A percentile compares a stretch with the other conserved stretches of the same genome.
Conservation (phyloP, 2,797 vertebrate species). For the Mus caroli region DNA sequence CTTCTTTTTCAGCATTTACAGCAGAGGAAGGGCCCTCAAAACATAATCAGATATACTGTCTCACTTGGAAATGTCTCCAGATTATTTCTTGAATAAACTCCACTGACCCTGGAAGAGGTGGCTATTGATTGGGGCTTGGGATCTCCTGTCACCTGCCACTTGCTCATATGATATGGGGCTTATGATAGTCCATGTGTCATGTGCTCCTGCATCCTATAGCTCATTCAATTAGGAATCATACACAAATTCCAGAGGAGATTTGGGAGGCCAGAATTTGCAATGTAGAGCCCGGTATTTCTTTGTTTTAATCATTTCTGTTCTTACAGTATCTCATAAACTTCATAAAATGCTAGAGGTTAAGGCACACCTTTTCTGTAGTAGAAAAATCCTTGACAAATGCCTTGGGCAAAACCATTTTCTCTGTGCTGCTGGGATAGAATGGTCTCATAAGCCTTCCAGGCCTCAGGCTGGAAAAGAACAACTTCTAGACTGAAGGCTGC, state of each 20-base stretch:
- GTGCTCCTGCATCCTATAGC: not conserved
- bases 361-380: not conserved
- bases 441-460: conserved; percentile 58
- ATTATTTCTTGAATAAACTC: not conserved
- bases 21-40: not conserved
- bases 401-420: conserved; percentile 60
- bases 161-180: not conserved
- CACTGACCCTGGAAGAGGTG: not conserved
- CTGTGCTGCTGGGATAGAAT: not conserved
- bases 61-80: not conserved
- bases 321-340: conserved; percentile 59
- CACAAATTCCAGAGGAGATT: not conserved
- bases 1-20: not conserved
- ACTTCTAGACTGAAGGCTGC: not conserved
- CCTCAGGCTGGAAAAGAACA: conserved; percentile 19
- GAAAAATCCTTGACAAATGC: conserved; percentile 60
- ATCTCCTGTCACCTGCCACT: not conserved
- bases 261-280: conserved; percentile 41
- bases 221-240: not conserved
- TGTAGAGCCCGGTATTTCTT: not conserved
- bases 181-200: too few relatives aligned
- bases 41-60: not conserved
- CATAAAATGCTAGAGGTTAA: conserved; percentile 67
- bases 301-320: conserved; percentile 58
- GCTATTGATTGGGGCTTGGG: not conserved